phyloP scores from a whole-genome alignment of 64 coral and sea anemone species.

The Dendronephthya gigantea region DNA sequence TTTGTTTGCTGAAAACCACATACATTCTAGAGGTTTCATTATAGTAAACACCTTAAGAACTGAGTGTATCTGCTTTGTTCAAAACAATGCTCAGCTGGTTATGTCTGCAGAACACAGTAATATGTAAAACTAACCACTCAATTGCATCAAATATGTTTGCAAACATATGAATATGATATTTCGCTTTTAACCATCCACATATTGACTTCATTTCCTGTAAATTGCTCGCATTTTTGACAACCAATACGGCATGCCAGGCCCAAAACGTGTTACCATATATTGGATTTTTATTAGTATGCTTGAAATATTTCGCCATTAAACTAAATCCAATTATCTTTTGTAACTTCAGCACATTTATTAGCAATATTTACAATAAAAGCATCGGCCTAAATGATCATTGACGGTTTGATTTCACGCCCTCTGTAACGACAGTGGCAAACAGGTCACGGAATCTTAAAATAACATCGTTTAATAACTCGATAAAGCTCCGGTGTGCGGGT shows the following conservation, averaged over 20 bases:
- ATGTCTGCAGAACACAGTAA: background rate
- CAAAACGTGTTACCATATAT: background rate
- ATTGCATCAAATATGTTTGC: background rate
- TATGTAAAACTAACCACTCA: background rate
- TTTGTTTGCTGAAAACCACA: no score
- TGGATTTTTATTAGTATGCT: background rate
- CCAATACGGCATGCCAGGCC: background rate
- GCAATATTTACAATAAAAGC: background rate
- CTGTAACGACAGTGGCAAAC: background rate
- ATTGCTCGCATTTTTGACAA: background rate
- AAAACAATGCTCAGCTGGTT: background rate
- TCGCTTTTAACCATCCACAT: background rate
- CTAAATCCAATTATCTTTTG: background rate
- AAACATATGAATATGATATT: background rate
- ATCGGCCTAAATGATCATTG: background rate
- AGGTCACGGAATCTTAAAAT: background rate
- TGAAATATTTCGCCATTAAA: background rate
- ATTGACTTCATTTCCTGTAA: background rate
- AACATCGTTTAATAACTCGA: background rate
- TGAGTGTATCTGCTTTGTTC: background rate
- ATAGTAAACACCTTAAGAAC: no score
- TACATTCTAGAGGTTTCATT: no score
- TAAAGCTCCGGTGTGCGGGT: background rate
- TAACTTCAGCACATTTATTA: background rate
- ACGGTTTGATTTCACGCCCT: background rate